Base-by-base conservation (phyloP, 2,797 vertebrate species). In the Clarias platycephalus region DNA sequence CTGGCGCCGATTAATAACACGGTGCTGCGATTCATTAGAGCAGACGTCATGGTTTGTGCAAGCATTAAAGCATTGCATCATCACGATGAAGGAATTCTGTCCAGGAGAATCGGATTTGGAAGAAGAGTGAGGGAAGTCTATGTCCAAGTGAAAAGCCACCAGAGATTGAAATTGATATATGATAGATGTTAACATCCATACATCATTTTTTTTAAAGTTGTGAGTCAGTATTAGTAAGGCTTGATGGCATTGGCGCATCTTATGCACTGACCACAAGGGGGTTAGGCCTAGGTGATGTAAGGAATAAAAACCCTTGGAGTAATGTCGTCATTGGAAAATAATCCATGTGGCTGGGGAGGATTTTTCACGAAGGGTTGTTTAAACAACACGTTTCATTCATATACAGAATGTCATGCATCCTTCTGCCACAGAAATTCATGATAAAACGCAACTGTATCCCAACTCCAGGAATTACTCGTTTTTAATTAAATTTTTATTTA, bases 1-100 rank as follows among this genome's bases (percentile, higher is more conserved):
- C 9, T 24, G 44, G 62, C 18, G 28, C 81, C 64, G 62, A 89
- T 89, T 88, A 87, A 88, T 89, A 87, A 80, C 37, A 8, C 74
- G 18, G 72, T 31, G 57, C 77, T 82, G 66, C 22, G 40, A 84
- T 88, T 83, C 63, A 84, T 89, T 84, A 88, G 63, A 40, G 55
- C 44, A 79, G 64, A 84, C n/a, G 70, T 83, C 80, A 83, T 77
- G 83, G 75, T 49, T 87, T 55, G 75, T 77, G 70, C 44, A 74
- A 82, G 83, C 77, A 68, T 20, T 70, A 80, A 84, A 80, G 84
- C 85, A 85, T 84, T 82, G 81, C 68, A 10, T 86, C 40, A 77
- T 37, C 76, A 81, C 80, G 28, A 74, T 81, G 55, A 83, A 85
- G 70, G 71, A 55, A 72, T 66, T 86, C 83, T 83, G 86, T 86